Evolutionary conservation across 2,888 invertebrate species (phyloP), one percentile per base, ranked within the genome.

Genomic region (Amblyteles armatorius): DNA sequence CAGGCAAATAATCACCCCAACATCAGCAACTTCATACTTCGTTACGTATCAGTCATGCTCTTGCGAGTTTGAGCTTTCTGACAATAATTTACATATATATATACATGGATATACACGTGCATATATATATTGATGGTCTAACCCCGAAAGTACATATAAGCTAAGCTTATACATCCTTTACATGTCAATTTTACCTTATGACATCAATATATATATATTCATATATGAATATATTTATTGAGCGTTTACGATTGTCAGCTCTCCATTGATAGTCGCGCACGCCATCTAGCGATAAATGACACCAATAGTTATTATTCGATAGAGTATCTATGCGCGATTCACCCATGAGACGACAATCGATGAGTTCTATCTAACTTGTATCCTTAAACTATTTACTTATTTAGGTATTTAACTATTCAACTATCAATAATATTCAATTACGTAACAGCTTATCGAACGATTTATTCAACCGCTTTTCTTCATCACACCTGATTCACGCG

Each of bases 181-280:
- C 16, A 29, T 29, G n/a, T 52, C 5, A 7, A 29, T 63, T n/a
- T n/a, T 33, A 16, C 1, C 6, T 16, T 33, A 33, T 33, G 16
- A 3, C 63, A 63, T 33, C 63, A 29, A 63, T 69, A 69, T 78
- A 69, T 19, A 60, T 44, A 68, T n/a, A 55, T 69, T 48, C 22
- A 68, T 69, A 29, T 22, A 79, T 72, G 55, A 44, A 72, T 79
- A 65, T 73, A 55, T 90, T 90, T 85, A 89, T 90, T 91, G 90
- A 91, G 90, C 90, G 87, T 88, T 90, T 88, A 72, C 80, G 88
- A 90, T 86, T 89, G 90, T 87, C 89, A 88, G 86, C 87, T 86
- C 85, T 74, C 50, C 79, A 74, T 63, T 72, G 55, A 50, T 72
- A 72, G 44, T 48, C 72, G 85, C 83, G 73, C 67, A 67, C 52